Conservation (phyloP, 1,140 invertebrate species). For the Cydia strobilella region DNA sequence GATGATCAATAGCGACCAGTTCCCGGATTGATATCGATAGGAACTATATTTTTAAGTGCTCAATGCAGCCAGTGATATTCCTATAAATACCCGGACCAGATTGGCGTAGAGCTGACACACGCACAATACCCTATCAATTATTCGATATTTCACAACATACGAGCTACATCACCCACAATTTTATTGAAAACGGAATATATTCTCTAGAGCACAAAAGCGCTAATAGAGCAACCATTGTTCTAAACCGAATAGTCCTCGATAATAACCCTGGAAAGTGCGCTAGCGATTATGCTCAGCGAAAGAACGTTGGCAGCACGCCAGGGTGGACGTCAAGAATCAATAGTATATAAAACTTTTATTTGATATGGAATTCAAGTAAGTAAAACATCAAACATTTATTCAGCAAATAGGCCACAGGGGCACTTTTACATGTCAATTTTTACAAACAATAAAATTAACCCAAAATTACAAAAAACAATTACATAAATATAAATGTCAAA, state of each 20-base stretch:
- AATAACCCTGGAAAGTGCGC: conserved; percentile 38
- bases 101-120: neutral
- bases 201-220: conserved; percentile 17
- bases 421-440: too few relatives aligned
- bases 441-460: too few relatives aligned
- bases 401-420: too few relatives aligned
- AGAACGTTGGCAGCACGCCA: conserved; percentile 10
- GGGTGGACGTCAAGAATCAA: conserved; percentile 58
- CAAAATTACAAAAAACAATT: too few relatives aligned
- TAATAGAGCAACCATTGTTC: conserved; percentile 28
- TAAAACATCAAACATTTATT: too few relatives aligned
- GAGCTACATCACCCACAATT: conserved; percentile 22
- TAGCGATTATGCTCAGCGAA: conserved; percentile 42
- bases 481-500: too few relatives aligned
- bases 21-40: neutral
- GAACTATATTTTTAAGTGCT: neutral
- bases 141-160: conserved; percentile 17
- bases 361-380: conserved; percentile 45
- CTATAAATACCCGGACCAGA: conserved; percentile 14
- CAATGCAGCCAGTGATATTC: neutral
- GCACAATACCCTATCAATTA: conserved; percentile 12
- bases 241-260: neutral
- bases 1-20: neutral
- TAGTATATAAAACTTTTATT: conserved; percentile 64
- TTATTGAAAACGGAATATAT: conserved; percentile 12